Evolutionary conservation across 2,888 invertebrate genomes (phyloP).

Genomic region (Pyrocoelia pectoralis): DNA sequence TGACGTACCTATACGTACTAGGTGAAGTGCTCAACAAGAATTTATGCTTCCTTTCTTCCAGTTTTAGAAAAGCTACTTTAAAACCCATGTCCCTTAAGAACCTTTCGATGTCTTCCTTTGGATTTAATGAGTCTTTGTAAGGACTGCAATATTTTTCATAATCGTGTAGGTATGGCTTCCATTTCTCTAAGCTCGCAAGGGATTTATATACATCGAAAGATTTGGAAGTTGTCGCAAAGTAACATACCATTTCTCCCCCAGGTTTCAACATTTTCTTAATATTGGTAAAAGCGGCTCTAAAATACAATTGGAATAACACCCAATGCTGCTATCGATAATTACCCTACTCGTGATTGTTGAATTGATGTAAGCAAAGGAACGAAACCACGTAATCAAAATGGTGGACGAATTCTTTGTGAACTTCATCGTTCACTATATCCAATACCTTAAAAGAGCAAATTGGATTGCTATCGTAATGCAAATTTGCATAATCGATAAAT

Average conservation of each 20-base stretch:
- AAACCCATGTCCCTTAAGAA: background rate
- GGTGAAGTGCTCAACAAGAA: background rate
- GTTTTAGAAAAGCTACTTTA: background rate
- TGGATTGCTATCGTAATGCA: no score
- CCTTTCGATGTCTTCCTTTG: background rate
- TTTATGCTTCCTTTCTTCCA: background rate
- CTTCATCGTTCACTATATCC: no score
- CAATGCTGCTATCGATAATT: no score
- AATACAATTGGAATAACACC: no score
- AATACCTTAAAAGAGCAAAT: no score
- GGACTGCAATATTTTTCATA: background rate
- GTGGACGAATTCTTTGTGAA: no score
- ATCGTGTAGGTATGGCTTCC: background rate
- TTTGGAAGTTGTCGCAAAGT: background rate
- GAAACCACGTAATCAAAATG: no score
- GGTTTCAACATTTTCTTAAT: background rate
- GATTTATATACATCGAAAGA: background rate
- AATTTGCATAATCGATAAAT: no score
- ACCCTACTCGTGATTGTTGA: no score
- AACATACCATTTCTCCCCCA: background rate
- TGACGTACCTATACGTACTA: background rate
- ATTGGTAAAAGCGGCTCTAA: background rate
- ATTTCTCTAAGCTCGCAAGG: background rate
- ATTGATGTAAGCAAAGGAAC: no score
- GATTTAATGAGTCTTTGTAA: background rate